phyloP scores from a whole-genome alignment of 2,888 invertebrate species.

The Suillia variegata region DNA sequence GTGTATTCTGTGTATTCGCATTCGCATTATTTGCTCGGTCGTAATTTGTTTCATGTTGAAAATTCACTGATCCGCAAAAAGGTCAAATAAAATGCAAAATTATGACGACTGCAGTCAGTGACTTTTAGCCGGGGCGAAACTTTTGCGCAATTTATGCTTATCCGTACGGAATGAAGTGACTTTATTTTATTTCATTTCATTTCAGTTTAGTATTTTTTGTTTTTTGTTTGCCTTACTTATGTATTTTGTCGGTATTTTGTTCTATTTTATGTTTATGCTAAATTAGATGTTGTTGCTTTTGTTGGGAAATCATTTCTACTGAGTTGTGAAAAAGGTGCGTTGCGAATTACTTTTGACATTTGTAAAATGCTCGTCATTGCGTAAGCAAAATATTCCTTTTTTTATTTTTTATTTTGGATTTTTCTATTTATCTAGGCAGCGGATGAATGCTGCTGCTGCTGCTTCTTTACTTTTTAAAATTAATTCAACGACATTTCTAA shows the following conservation, averaged over 20 bases:
- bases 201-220: too few species aligned
- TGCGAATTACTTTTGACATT: neutral
- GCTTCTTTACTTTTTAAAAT: too few species aligned
- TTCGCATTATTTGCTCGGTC: too few species aligned
- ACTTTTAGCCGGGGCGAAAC: conserved; percentile 2
- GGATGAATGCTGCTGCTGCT: too few species aligned
- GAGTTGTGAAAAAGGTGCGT: neutral
- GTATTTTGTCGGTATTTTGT: neutral
- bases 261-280: neutral
- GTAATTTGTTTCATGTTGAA: conserved; percentile 4
- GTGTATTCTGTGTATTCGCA: too few species aligned
- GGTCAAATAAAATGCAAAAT: conserved; percentile 21
- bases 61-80: conserved; percentile 25
- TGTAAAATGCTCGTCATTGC: too few species aligned
- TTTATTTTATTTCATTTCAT: too few species aligned
- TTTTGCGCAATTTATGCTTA: conserved; percentile 20
- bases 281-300: conserved; percentile 2
- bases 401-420: too few species aligned
- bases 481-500: too few species aligned
- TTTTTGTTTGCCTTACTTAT: too few species aligned
- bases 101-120: conserved; percentile 11
- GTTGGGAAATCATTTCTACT: neutral
- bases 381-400: too few species aligned
- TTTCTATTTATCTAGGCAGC: too few species aligned
- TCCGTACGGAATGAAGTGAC: conserved; percentile 6